Base-by-base conservation (phyloP, 1,140 invertebrate species). In the Leptopilina boulardi region DNA sequence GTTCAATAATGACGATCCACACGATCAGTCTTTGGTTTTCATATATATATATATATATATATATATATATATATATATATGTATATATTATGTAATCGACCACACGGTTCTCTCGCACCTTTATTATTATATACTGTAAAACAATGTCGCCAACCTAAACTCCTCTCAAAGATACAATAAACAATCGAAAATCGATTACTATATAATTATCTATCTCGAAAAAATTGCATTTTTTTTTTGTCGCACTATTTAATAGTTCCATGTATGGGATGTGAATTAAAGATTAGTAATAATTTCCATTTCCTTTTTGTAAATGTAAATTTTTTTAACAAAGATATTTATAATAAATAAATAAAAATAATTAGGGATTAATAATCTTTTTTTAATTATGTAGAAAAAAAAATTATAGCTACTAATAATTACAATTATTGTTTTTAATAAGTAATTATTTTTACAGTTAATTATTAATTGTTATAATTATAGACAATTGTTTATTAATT, bases 11-110 rank as follows among this genome's bases (percentile, higher is more conserved):
- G 23, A 74, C 51, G 56, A 54, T 41, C 30, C 73, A 30, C 30
- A 72, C 44, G 42, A 18, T 42, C 74, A 19, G 59, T 30, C 26
- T 13, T n/a, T 23, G 26, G 4, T 26, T 30, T 19, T 54, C n/a
- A 30, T 34, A 23, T 66, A 11, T 59, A 34, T 13, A 19, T 38
- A 66, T 74, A 51, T 54, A 9, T 38, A 9, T 9, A 9, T 9
- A 15, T 13, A n/a, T 15, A 47, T 75, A 34, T 13, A 19, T 38
- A 66, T 74, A 51, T 54, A 9, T 38, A 9, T 9, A 9, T 9
- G 26, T 13, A n/a, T 15, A 47, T 51, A 30, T 78, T 78, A 71
- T 34, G 77, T 54, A 77, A 77, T 26, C 23, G 26, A 30, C 26
- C 15, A 15, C 56, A 26, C 5, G 47, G n/a, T n/a, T n/a, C 3